Conservation (phyloP, 2,888 invertebrate species). For the Helicoverpa assulta region DNA sequence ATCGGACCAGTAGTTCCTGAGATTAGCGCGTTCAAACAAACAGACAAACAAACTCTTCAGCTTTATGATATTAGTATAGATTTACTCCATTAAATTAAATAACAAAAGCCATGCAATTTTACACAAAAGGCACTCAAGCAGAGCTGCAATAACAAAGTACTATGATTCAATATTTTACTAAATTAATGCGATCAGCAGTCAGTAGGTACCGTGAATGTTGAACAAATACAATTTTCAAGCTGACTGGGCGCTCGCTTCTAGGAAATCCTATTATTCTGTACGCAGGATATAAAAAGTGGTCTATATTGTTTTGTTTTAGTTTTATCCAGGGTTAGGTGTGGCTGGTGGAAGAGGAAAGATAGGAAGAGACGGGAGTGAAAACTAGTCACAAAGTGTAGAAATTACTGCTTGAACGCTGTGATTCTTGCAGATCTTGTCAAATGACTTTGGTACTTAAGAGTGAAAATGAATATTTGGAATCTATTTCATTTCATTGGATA, state of each 20-base stretch:
- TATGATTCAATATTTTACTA: constrained; percentile 27
- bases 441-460: too few species aligned
- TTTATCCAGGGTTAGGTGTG: neutral
- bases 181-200: constrained; percentile 28
- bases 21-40: too few species aligned
- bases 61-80: too few species aligned
- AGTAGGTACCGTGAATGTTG: constrained; percentile 30
- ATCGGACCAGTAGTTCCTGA: too few species aligned
- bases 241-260: constrained; percentile 27
- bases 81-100: neutral
- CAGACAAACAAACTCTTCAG: too few species aligned
- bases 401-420: too few species aligned
- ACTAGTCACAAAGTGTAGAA: too few species aligned
- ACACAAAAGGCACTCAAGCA: neutral
- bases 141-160: neutral
- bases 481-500: too few species aligned
- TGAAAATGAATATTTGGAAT: too few species aligned
- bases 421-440: too few species aligned
- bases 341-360: neutral
- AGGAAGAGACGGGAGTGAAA: neutral
- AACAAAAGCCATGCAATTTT: neutral
- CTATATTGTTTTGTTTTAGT: constrained; percentile 15
- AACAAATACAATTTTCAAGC: constrained; percentile 55
- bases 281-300: constrained; percentile 4
- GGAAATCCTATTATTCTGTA: constrained; percentile 47